Base-by-base conservation (phyloP, 1,140 invertebrate species). In the Delia radicum region DNA sequence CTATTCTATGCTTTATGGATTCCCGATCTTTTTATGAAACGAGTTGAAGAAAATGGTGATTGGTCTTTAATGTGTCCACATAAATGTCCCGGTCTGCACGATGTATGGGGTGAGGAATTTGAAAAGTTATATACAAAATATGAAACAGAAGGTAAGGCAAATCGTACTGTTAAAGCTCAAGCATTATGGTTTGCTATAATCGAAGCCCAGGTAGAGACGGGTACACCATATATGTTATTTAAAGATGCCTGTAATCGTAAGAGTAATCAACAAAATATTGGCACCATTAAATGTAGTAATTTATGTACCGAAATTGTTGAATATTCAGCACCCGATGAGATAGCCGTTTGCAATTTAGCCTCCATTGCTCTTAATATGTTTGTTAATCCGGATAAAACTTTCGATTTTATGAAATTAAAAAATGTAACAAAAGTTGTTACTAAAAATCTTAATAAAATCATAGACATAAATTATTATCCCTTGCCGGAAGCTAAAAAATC, bases 1-100 rank as follows among this genome's bases (percentile, higher is more conserved):
- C 87, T 99, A n/a, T 99, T 99, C 86, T 99, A 97, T 86, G 98
- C 94, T 15, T 84, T 99, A 10, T 99, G 98, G 98, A 96, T 99
- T 79, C 97, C 98, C 6, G 98, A 99, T 90, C 88, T 99, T 31
- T 99, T 99, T 85, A 99, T 99, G 98, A 91, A 95, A 86, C 90
- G 98, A 65, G 97, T 99, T 0, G 93, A 98, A 85, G 89, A 89
- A 0, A 92, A 99, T 87, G 92, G 88, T 74, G 89, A 91, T 67
- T 99, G 98, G 98, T 95, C 93, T 62, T 87, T 99, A 15, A 99
- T 99, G 97, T 99, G 98, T 86, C 98, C 98, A 1, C 91, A 96
- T 84, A 93, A 98, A 83, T 95, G 93, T 85, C 97, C 96, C 1
- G 96, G 96, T 0, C 89, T 99, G 8, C 87, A 91, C 10, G 96